Conservation (phyloP, 92 coral and sea anemone species). For the Heteractis magnifica region DNA sequence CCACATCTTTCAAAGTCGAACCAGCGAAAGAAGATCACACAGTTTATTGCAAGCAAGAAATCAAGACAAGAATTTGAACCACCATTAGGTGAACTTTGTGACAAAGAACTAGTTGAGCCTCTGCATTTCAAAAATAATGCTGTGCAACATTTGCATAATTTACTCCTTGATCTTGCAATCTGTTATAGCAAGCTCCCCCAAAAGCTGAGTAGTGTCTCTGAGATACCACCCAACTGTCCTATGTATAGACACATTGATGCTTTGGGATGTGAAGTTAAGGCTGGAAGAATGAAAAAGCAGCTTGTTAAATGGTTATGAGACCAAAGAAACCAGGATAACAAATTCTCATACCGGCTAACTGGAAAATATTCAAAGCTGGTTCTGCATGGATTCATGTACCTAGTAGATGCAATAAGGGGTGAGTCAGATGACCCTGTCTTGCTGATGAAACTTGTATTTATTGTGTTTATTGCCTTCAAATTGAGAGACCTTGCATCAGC, state of each 20-base stretch:
- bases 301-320: constrained; percentile 6
- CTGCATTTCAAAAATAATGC: constrained; percentile 56
- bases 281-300: constrained; percentile 36
- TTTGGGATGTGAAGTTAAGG: constrained; percentile 29
- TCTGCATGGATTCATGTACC: constrained; percentile 46
- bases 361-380: constrained; percentile 51
- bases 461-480: too few relatives aligned
- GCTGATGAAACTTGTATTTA: too few relatives aligned
- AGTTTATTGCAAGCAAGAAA: constrained; percentile 43
- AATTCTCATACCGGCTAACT: constrained; percentile 41
- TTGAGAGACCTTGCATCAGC: too few relatives aligned
- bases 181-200: constrained; percentile 20
- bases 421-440: constrained; percentile 19
- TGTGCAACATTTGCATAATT: constrained; percentile 37
- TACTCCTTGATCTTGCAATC: constrained; percentile 27
- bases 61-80: constrained; percentile 64
- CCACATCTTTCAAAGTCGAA: constrained; percentile 10
- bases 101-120: constrained; percentile 46
- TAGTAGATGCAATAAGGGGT: constrained; percentile 49
- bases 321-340: constrained; percentile 16
- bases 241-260: constrained; percentile 46
- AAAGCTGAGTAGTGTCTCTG: constrained; percentile 13
- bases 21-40: constrained; percentile 14
- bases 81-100: constrained; percentile 41
- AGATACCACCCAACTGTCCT: constrained; percentile 23